phyloP scores from a whole-genome alignment of 2,888 invertebrate species.

The Agrotis puta region DNA sequence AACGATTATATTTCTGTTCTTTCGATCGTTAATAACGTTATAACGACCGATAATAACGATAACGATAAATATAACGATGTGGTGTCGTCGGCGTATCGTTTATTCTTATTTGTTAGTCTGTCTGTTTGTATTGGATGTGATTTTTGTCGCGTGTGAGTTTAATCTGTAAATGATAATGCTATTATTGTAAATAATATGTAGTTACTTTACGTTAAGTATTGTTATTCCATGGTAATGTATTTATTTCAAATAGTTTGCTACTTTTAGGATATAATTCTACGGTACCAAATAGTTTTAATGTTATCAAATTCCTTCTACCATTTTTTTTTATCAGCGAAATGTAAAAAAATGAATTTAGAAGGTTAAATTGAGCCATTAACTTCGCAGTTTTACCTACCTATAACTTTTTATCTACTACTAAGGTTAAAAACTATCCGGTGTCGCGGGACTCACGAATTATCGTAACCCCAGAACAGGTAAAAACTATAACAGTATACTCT shows the following conservation, averaged over 20 bases:
- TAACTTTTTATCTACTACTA: too few relatives aligned
- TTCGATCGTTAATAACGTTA: conserved; percentile 86
- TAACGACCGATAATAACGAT: conserved; percentile 89
- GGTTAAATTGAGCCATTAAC: too few relatives aligned
- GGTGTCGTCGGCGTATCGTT: conserved; percentile 74
- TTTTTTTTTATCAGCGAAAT: too few relatives aligned
- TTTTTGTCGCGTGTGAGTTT: conserved; percentile 21
- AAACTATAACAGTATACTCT: too few relatives aligned
- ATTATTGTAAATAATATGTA: conserved; percentile 25
- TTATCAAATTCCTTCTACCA: too few relatives aligned
- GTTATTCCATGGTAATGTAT: not conserved
- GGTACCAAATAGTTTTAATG: too few relatives aligned
- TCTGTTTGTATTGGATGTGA: conserved; percentile 36
- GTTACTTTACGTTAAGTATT: conserved; percentile 6
- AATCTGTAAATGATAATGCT: conserved; percentile 43
- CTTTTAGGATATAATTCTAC: not conserved
- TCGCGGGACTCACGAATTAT: too few relatives aligned
- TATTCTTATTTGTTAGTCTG: conserved; percentile 52
- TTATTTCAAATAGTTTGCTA: not conserved
- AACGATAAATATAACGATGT: conserved; percentile 87
- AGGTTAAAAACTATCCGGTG: too few relatives aligned
- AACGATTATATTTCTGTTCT: conserved; percentile 87
- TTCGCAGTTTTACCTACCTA: too few relatives aligned
- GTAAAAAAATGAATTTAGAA: too few relatives aligned
- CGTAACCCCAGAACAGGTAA: too few relatives aligned